These are phyloP conservation scores for Mystacornis crossleyi DNA, from an alignment of 2,113 vertebrate species.

Conservation along the genomic window DNA sequence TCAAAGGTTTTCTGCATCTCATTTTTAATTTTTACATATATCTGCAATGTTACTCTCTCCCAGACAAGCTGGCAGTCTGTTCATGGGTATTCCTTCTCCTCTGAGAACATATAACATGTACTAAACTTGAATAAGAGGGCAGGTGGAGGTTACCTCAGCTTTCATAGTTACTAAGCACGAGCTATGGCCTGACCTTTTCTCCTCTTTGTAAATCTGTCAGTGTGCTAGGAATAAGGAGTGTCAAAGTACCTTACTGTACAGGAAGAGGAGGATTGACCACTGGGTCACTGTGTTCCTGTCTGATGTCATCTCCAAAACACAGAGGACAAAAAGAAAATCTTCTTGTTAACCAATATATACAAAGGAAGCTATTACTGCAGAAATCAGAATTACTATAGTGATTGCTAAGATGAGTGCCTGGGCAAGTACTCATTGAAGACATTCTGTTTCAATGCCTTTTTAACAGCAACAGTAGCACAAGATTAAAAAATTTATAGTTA, in stretches of 20 bases:
- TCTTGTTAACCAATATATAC: not conserved
- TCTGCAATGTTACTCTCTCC: not conserved
- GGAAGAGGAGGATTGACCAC: not conserved
- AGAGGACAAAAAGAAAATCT: not conserved
- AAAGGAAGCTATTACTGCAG: not conserved
- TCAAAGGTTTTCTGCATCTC: not conserved
- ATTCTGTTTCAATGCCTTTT: not conserved
- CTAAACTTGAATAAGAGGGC: not conserved
- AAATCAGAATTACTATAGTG: not conserved
- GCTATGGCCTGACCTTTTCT: not conserved
- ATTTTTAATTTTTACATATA: not conserved
- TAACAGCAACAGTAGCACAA: not conserved
- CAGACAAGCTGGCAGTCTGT: not conserved
- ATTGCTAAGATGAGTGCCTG: not conserved
- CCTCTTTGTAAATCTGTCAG: not conserved
- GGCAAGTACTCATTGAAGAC: not conserved
- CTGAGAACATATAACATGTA: not conserved
- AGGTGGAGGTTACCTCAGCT: not conserved
- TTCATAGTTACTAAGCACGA: not conserved
- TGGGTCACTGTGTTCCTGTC: not conserved
- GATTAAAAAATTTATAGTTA: not conserved
- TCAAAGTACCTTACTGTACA: not conserved
- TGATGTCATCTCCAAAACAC: not conserved
- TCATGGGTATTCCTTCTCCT: accelerated
- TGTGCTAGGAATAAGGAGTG: not conserved